Conservation (phyloP, 2,797 vertebrate genomes). For the Clarias laeviceps region DNA sequence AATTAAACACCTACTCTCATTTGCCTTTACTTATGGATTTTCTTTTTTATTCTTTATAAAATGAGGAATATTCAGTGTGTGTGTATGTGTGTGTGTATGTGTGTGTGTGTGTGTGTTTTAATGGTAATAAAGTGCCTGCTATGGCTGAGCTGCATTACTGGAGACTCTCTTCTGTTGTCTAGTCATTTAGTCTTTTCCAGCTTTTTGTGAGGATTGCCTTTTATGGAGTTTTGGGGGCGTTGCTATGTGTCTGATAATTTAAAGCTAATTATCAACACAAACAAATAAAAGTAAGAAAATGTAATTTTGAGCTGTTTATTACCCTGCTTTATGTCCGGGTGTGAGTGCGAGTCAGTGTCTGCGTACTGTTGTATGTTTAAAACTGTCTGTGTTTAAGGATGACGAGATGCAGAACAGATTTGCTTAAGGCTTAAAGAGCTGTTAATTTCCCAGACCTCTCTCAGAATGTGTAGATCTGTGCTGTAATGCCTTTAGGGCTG, state of each 20-base stretch:
- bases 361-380: slow-evolving; percentile 8
- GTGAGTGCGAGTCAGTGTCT: slow-evolving; percentile 19
- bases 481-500: slow-evolving; percentile 2
- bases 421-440: neutral
- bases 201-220: neutral
- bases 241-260: too few species aligned
- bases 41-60: neutral
- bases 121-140: neutral
- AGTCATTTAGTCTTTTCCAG: neutral
- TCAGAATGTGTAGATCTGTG: slow-evolving; percentile 9
- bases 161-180: neutral
- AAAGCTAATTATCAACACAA: neutral
- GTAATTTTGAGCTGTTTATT: neutral
- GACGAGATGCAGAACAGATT: slow-evolving; percentile 18
- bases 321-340: neutral
- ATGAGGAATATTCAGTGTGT: neutral
- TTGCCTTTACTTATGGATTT: neutral
- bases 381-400: neutral
- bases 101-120: neutral
- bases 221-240: neutral
- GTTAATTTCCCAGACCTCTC: neutral
- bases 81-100: neutral
- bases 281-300: neutral
- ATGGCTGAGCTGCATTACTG: neutral
- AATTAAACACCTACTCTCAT: neutral